phyloP scores from a whole-genome alignment of 2,888 invertebrate species.

The Drosophila dives region DNA sequence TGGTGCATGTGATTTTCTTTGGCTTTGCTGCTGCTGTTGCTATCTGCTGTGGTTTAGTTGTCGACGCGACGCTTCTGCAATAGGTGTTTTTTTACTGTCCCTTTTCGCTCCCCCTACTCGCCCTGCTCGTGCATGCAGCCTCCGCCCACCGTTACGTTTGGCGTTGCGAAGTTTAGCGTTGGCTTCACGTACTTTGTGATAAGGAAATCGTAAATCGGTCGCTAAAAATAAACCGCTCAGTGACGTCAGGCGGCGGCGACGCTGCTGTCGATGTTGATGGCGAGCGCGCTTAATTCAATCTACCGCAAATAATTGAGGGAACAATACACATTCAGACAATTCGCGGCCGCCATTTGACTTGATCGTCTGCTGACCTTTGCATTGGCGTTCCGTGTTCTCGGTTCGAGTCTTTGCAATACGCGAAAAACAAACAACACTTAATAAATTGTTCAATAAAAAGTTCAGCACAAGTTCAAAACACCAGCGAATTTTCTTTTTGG shows the following conservation, averaged over 20 bases:
- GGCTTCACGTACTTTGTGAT: slow-evolving; percentile 61
- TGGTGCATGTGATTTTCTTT: slow-evolving; percentile 43
- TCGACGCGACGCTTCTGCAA: slow-evolving; percentile 38
- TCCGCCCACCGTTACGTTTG: slow-evolving; percentile 1
- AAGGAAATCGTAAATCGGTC: slow-evolving; percentile 54
- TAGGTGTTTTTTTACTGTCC: slow-evolving; percentile 35
- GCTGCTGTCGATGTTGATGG: slow-evolving; percentile 1
- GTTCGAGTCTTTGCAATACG: background rate
- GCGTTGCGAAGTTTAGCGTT: slow-evolving; percentile 25
- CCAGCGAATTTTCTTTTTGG: slow-evolving; percentile 13
- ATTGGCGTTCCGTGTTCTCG: slow-evolving; percentile 23
- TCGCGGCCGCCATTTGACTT: slow-evolving; percentile 49
- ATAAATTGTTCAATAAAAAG: slow-evolving; percentile 63
- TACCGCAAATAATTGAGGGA: slow-evolving; percentile 73
- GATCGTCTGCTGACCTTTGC: slow-evolving; percentile 67
- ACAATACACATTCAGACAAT: slow-evolving; percentile 25
- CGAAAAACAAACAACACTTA: background rate
- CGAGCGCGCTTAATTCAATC: slow-evolving; percentile 74
- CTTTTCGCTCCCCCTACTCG: background rate
- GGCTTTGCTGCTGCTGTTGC: slow-evolving; percentile 16
- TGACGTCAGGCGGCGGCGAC: slow-evolving; percentile 58
- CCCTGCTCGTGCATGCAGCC: slow-evolving; percentile 1
- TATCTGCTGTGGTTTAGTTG: slow-evolving; percentile 41
- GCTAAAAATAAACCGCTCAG: slow-evolving; percentile 59
- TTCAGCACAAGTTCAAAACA: slow-evolving; percentile 66